Conservation (phyloP, 2,888 invertebrate species). For the Dicyrtoma fusca region DNA sequence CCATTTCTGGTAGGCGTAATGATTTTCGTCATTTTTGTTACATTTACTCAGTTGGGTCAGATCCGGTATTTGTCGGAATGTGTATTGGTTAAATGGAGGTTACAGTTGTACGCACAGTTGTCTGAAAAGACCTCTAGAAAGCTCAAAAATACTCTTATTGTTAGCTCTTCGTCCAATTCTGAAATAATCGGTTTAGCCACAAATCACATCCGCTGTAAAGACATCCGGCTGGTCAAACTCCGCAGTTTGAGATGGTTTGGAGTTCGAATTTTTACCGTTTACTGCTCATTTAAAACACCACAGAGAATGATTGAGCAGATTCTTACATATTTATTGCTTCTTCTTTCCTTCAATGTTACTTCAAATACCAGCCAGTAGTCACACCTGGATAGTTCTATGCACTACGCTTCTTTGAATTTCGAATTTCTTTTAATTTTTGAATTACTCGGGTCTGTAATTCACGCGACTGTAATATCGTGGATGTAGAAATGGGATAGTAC, state of each 20-base stretch:
- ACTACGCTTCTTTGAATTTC: too few species aligned
- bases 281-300: conserved; percentile 15
- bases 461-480: too few species aligned
- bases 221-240: too few species aligned
- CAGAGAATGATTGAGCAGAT: conserved; percentile 30
- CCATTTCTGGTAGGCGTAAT: background rate
- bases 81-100: background rate
- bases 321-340: background rate
- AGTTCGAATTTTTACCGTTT: conserved; percentile 1
- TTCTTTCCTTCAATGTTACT: background rate
- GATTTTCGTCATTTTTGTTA: conserved; percentile 22
- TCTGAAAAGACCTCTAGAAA: background rate
- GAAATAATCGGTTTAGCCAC: too few species aligned
- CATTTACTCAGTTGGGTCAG: conserved; percentile 13
- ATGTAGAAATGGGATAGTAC: too few species aligned
- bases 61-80: background rate
- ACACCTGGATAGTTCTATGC: too few species aligned
- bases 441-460: too few species aligned
- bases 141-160: background rate
- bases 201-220: too few species aligned
- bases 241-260: conserved; percentile 14
- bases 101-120: background rate
- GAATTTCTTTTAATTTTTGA: too few species aligned
- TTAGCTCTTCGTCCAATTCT: background rate
- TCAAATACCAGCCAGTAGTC: too few species aligned